These are phyloP conservation scores for Myopa tessellatipennis DNA, from an alignment of 2,888 invertebrate species.

Conservation along the genomic window DNA sequence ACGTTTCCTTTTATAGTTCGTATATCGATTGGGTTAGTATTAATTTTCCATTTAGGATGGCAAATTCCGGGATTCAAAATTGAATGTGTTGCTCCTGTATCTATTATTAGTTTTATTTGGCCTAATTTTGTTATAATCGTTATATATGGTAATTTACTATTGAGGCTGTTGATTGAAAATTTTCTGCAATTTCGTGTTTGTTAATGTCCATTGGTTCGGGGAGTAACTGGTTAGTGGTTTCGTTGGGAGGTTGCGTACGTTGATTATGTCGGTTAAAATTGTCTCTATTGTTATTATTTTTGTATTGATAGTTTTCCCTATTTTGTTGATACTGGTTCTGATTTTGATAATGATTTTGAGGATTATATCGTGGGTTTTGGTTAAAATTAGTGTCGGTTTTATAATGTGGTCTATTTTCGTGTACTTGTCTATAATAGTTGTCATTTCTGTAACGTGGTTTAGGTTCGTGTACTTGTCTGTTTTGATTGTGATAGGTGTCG, in stretches of 20 bases:
- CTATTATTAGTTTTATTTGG: neutral
- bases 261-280: neutral
- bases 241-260: neutral
- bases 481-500: too few relatives aligned
- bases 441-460: too few relatives aligned
- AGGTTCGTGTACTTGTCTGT: too few relatives aligned
- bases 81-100: neutral
- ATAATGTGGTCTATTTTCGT: too few relatives aligned
- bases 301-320: neutral
- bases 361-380: neutral
- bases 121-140: neutral
- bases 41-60: neutral
- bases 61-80: neutral
- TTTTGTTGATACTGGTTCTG: neutral
- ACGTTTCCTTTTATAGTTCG: neutral
- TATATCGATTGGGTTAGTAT: slow-evolving; percentile 8
- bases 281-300: neutral
- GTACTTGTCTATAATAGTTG: too few relatives aligned
- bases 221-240: neutral
- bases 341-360: neutral
- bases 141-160: slow-evolving; percentile 13
- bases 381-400: neutral
- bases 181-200: neutral
- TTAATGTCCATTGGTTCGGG: neutral
- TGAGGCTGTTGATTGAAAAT: too few relatives aligned